phyloP scores from a whole-genome alignment of 2,113 vertebrate genomes.

The Andinoacara biseriatus region DNA sequence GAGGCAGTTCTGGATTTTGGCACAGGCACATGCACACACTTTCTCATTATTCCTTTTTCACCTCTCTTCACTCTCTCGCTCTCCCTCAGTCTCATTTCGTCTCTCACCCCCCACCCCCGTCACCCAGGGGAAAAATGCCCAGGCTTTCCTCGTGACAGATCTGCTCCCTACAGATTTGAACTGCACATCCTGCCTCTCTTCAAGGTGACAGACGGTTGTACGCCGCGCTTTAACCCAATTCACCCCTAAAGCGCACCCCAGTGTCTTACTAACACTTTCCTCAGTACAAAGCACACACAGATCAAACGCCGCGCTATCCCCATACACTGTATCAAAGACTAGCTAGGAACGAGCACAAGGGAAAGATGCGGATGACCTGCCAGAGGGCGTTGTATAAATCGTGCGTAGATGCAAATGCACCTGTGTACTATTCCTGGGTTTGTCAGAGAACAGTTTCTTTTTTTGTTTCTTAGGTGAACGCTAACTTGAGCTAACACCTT shows the following conservation, averaged over 20 bases:
- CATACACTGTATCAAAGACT: slow-evolving; percentile 59
- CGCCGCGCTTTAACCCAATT: slow-evolving; percentile 31
- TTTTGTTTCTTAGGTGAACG: neutral
- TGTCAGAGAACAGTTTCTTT: neutral
- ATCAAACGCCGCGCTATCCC: slow-evolving; percentile 62
- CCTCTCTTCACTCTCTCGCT: slow-evolving; percentile 2
- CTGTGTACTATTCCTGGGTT: neutral
- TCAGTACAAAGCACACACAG: slow-evolving; percentile 36
- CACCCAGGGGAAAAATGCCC: slow-evolving; percentile 58
- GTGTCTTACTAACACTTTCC: slow-evolving; percentile 31
- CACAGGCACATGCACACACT: slow-evolving; percentile 24
- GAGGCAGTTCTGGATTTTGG: slow-evolving; percentile 45
- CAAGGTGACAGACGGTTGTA: slow-evolving; percentile 60
- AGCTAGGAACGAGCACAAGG: slow-evolving; percentile 18
- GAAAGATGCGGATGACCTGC: slow-evolving; percentile 30
- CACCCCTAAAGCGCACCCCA: slow-evolving; percentile 47
- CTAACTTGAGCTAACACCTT: neutral
- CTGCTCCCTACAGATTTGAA: slow-evolving; percentile 58
- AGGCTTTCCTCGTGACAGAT: slow-evolving; percentile 59
- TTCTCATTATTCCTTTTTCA: slow-evolving; percentile 44
- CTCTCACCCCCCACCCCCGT: slow-evolving; percentile 17
- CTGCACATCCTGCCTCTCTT: slow-evolving; percentile 53
- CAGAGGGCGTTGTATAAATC: slow-evolving; percentile 26
- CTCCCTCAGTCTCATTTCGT: slow-evolving; percentile 21
- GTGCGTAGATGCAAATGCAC: slow-evolving; percentile 4